A percentile compares a stretch with the other conserved stretches of the same genome.
Evolutionary conservation across 2,797 vertebrate species (phyloP).

Genomic region (Pangasius macronema): DNA sequence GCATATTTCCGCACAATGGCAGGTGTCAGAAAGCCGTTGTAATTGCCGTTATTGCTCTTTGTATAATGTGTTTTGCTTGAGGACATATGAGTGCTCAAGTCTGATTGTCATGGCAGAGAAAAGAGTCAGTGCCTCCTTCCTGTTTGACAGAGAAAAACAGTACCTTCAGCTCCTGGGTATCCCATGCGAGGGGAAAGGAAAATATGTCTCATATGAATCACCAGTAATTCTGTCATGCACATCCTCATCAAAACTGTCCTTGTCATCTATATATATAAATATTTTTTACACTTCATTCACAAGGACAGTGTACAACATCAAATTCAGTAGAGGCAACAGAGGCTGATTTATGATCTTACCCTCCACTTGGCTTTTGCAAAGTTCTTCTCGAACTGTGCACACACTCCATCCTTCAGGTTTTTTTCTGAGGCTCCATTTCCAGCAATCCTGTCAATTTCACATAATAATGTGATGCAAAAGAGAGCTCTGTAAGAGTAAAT

Average conservation of each 20-base stretch:
- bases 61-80: conserved; percentile 11
- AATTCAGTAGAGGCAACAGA: conserved; percentile 1
- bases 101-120: conserved; percentile 54
- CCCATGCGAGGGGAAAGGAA: conserved; percentile 77
- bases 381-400: conserved; percentile 88
- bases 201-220: conserved; percentile 61
- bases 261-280: conserved; percentile 7
- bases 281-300: conserved; percentile 33
- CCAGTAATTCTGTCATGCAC: conserved; percentile 50
- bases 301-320: conserved; percentile 19
- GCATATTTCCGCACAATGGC: conserved; percentile 59
- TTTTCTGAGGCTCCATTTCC: conserved; percentile 85
- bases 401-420: conserved; percentile 85
- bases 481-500: background rate
- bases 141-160: conserved; percentile 72
- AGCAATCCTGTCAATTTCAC: conserved; percentile 73
- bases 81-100: conserved; percentile 52
- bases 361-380: conserved; percentile 89
- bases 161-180: conserved; percentile 83
- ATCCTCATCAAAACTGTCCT: conserved; percentile 47
- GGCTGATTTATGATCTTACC: conserved; percentile 68
- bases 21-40: conserved; percentile 28
- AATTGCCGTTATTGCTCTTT: background rate
- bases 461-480: conserved; percentile 16
- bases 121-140: conserved; percentile 69